These are phyloP conservation scores for Chaetodon trifasciatus DNA, from an alignment of 2,797 vertebrate genomes.

Conservation along the genomic window DNA sequence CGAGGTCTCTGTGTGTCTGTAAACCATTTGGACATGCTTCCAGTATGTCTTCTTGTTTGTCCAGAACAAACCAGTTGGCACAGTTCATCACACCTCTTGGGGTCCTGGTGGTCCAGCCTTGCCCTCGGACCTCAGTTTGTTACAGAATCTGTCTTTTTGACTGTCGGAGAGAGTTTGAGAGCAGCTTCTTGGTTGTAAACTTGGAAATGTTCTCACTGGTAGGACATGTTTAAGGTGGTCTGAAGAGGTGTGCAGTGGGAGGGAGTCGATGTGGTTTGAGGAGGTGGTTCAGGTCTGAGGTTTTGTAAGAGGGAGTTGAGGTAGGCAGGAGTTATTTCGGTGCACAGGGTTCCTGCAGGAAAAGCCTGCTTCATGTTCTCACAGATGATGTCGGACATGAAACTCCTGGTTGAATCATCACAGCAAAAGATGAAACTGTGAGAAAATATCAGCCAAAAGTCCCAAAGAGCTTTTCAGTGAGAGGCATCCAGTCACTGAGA, in stretches of 20 bases:
- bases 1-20: too few species aligned
- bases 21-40: too few species aligned
- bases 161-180: background rate
- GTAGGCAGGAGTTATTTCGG: constrained; percentile 26
- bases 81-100: background rate
- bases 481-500: background rate
- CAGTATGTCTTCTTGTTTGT: background rate
- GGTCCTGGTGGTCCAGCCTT: background rate
- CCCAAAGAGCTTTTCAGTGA: background rate
- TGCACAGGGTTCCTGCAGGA: background rate
- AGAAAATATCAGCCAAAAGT: background rate
- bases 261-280: background rate
- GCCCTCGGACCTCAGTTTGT: background rate
- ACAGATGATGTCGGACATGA: background rate
- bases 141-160: background rate
- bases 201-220: background rate
- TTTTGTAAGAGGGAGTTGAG: constrained; percentile 20
- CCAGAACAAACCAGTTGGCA: background rate
- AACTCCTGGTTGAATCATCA: constrained; percentile 12
- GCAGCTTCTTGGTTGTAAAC: background rate
- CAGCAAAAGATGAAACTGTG: background rate
- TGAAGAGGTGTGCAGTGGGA: constrained; percentile 13
- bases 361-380: constrained; percentile 17
- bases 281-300: constrained; percentile 7
- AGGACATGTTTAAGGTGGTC: constrained; percentile 15